Conservation (phyloP, 2,113 vertebrate species). For the Mormyrus lacerda region DNA sequence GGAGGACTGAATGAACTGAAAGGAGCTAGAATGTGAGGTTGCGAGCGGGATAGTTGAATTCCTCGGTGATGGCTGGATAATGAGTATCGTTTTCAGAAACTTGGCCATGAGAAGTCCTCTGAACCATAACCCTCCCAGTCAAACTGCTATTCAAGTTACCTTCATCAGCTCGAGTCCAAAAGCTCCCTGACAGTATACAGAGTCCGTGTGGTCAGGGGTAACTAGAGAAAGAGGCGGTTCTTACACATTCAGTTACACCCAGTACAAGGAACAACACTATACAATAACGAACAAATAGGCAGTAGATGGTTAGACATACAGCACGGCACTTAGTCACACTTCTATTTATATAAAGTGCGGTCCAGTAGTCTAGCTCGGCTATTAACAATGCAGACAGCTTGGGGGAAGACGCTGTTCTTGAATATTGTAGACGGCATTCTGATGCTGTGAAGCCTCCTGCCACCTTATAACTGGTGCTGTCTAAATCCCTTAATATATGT, state of each 20-base stretch:
- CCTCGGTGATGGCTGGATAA: neutral
- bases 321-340: neutral
- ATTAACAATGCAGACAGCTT: neutral
- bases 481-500: neutral
- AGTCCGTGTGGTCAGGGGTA: neutral
- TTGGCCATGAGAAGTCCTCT: neutral
- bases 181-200: neutral
- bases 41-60: neutral
- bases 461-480: neutral
- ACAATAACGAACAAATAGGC: neutral
- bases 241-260: neutral
- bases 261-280: neutral
- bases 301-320: neutral
- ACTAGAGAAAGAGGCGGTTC: neutral
- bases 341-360: neutral
- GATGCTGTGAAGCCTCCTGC: neutral
- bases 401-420: neutral
- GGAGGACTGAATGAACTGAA: neutral
- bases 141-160: neutral
- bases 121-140: neutral
- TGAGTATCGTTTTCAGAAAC: neutral
- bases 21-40: neutral
- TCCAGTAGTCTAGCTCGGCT: neutral
- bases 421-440: neutral
- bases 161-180: neutral